Percentiles rank a stretch among this genome's conserved stretches.
Conservation (phyloP, 2,888 invertebrate genomes). For the Seira sanloemensis region DNA sequence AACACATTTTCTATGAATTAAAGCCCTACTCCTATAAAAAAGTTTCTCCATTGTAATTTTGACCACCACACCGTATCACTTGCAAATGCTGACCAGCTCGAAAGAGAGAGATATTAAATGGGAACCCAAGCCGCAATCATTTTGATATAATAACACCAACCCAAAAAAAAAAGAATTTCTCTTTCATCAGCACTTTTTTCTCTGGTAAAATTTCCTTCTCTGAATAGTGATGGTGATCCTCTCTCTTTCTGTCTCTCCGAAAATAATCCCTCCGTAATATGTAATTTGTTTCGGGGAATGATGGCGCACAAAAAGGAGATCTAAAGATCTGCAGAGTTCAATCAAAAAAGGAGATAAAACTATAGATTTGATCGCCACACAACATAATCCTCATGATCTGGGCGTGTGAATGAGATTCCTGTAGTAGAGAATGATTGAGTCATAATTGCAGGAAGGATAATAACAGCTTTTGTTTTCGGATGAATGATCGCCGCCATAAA, state of each 20-base stretch:
- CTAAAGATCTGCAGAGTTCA: neutral
- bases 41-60: neutral
- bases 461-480: neutral
- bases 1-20: neutral
- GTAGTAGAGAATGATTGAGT: neutral
- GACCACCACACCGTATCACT: conserved; percentile 9
- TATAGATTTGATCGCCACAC: neutral
- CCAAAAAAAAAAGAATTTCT: too few relatives aligned
- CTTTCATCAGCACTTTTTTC: neutral
- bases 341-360: neutral
- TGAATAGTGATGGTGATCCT: neutral
- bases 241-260: neutral
- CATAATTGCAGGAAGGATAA: neutral
- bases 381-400: neutral
- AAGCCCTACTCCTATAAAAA: neutral
- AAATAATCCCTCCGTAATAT: neutral
- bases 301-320: neutral
- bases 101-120: neutral
- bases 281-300: neutral
- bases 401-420: neutral
- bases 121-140: neutral
- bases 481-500: neutral
- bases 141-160: neutral
- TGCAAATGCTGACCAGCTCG: neutral
- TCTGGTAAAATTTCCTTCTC: neutral